Evolutionary conservation across 1,140 invertebrate genomes (phyloP).

Genomic region (Cepaea nemoralis): DNA sequence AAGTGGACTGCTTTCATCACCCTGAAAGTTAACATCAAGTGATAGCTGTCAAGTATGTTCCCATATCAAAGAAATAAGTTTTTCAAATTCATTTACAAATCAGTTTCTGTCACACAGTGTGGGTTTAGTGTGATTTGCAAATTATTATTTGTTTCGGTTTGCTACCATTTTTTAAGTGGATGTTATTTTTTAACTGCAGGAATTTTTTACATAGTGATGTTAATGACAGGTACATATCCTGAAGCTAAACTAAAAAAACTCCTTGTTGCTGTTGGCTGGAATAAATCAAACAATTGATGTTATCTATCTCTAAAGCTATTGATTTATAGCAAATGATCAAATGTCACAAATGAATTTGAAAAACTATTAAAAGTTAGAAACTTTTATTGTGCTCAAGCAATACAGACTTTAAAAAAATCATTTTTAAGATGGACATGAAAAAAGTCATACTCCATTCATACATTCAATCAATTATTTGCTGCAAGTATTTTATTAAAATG

Average conservation of each 20-base stretch:
- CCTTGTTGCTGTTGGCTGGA: background rate
- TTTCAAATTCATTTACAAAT: no score
- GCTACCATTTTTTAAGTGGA: no score
- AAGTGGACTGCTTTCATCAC: no score
- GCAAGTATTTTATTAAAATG: background rate
- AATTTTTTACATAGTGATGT: no score
- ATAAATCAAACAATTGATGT: background rate
- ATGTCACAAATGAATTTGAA: slow-evolving; percentile 10
- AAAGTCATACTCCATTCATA: background rate
- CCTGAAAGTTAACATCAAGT: no score
- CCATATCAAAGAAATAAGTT: no score
- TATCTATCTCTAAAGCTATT: background rate
- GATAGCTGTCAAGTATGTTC: no score
- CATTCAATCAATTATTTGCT: background rate
- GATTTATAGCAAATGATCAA: background rate
- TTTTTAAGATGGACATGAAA: background rate
- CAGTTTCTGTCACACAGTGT: background rate
- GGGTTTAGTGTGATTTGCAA: background rate
- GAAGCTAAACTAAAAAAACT: no score
- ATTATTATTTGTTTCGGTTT: background rate
- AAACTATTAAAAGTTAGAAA: background rate
- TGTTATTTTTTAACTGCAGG: no score
- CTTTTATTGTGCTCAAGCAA: background rate
- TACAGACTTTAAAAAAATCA: background rate
- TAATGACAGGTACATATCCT: no score